A percentile compares a stretch with the other conserved stretches of the same genome.
Evolutionary conservation across 2,888 invertebrate genomes (phyloP).

Genomic region (Standfussiana lucernea): DNA sequence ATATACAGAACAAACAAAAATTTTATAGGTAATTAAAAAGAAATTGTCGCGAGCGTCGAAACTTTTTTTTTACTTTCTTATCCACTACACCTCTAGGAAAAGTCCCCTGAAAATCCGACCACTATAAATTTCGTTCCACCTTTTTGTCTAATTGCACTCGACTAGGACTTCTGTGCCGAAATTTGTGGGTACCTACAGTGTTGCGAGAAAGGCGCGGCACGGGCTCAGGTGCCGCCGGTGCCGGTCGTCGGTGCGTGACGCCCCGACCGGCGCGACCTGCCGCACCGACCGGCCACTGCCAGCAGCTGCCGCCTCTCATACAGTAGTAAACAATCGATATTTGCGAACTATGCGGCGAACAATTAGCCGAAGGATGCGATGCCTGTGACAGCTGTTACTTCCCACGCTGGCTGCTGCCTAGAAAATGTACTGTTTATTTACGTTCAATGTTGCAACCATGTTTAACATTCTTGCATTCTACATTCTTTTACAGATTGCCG

Average conservation of each 20-base stretch:
- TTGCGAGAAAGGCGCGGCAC: conserved; percentile 14
- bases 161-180: neutral
- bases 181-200: neutral
- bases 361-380: conserved; percentile 9
- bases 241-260: conserved; percentile 49
- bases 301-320: conserved; percentile 37
- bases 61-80: too few species aligned
- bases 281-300: neutral
- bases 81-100: too few species aligned
- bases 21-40: too few species aligned
- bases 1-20: too few species aligned
- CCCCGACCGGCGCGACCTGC: conserved; percentile 54
- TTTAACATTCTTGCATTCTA: conserved; percentile 34
- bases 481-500: conserved; percentile 12
- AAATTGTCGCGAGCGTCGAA: too few species aligned
- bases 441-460: neutral
- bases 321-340: conserved; percentile 25
- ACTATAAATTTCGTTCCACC: too few species aligned
- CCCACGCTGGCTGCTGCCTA: conserved; percentile 30
- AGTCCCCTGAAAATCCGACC: too few species aligned
- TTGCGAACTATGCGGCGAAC: neutral
- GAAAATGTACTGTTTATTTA: conserved; percentile 22
- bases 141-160: too few species aligned
- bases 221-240: conserved; percentile 38
- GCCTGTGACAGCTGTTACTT: conserved; percentile 37